Conservation (phyloP, 1,140 invertebrate species). For the Sarcophaga peregrina region DNA sequence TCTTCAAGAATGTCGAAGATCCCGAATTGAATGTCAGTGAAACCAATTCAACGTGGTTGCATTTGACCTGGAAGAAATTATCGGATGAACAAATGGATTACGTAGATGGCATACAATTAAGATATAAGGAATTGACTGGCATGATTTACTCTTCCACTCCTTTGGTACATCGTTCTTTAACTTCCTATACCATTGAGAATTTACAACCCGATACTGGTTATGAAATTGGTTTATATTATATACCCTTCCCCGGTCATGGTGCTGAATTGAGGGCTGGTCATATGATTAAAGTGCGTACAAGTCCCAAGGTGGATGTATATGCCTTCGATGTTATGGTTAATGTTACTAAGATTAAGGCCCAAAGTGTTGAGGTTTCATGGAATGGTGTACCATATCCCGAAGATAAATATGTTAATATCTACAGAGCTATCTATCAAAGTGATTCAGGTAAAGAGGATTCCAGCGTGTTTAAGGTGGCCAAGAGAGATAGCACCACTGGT, state of each 20-base stretch:
- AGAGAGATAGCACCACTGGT: slow-evolving; percentile 79
- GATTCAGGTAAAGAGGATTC: slow-evolving; percentile 80
- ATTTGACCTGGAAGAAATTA: slow-evolving; percentile 85
- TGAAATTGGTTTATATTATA: slow-evolving; percentile 81
- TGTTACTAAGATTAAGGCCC: slow-evolving; percentile 78
- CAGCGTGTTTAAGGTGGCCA: slow-evolving; percentile 85
- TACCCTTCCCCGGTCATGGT: slow-evolving; percentile 79
- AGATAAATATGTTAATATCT: slow-evolving; percentile 92
- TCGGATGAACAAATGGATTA: slow-evolving; percentile 79
- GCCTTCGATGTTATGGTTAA: slow-evolving; percentile 83
- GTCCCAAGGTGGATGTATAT: slow-evolving; percentile 77
- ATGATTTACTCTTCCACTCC: slow-evolving; percentile 81
- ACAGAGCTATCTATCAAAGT: slow-evolving; percentile 84
- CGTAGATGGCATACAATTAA: slow-evolving; percentile 72
- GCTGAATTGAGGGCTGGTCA: slow-evolving; percentile 78
- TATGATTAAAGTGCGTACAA: slow-evolving; percentile 74
- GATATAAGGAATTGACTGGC: slow-evolving; percentile 78
- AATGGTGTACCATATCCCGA: slow-evolving; percentile 85
- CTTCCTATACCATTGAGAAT: slow-evolving; percentile 77
- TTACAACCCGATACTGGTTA: slow-evolving; percentile 79
- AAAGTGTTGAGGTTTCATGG: slow-evolving; percentile 82
- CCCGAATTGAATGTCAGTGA: slow-evolving; percentile 78
- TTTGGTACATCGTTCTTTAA: slow-evolving; percentile 77
- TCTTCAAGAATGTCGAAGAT: slow-evolving; percentile 69
- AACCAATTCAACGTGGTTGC: slow-evolving; percentile 81